These are phyloP conservation scores for Lithophane socia DNA, from an alignment of 2,888 invertebrate species.

Conservation along the genomic window DNA sequence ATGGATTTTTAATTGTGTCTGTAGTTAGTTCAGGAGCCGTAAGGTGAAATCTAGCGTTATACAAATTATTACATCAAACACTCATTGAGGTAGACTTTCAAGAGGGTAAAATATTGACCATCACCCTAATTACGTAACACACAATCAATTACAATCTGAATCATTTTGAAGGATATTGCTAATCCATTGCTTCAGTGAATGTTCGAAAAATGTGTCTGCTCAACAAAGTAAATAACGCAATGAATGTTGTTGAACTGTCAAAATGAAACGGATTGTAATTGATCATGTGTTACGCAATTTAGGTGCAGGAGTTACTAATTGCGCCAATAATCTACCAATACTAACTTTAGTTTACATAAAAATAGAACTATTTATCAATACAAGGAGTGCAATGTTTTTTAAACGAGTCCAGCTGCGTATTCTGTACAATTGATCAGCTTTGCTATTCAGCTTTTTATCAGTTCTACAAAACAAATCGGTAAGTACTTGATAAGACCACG, in stretches of 20 bases:
- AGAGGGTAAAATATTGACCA: slow-evolving; percentile 29
- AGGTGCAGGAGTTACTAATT: neutral
- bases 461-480: neutral
- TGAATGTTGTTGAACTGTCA: no score
- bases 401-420: neutral
- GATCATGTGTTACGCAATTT: no score
- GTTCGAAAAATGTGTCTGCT: no score
- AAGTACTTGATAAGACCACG: no score
- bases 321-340: slow-evolving; percentile 27
- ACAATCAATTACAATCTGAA: no score
- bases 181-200: no score
- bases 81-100: slow-evolving; percentile 52
- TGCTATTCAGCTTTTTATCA: neutral
- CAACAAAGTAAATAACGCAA: no score
- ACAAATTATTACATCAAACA: slow-evolving; percentile 51
- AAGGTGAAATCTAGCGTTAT: slow-evolving; percentile 20
- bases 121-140: no score
- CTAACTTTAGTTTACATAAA: slow-evolving; percentile 23
- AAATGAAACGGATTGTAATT: no score
- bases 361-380: slow-evolving; percentile 27
- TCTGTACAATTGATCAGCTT: slow-evolving; percentile 20
- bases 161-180: no score
- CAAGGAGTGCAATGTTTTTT: slow-evolving; percentile 20
- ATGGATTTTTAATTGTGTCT: no score
- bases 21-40: slow-evolving; percentile 11